Percentiles rank a stretch among this genome's conserved stretches.
These are phyloP conservation scores for Anolis carolinensis DNA, from an alignment of 2,113 vertebrate genomes.

Conservation along the genomic window DNA sequence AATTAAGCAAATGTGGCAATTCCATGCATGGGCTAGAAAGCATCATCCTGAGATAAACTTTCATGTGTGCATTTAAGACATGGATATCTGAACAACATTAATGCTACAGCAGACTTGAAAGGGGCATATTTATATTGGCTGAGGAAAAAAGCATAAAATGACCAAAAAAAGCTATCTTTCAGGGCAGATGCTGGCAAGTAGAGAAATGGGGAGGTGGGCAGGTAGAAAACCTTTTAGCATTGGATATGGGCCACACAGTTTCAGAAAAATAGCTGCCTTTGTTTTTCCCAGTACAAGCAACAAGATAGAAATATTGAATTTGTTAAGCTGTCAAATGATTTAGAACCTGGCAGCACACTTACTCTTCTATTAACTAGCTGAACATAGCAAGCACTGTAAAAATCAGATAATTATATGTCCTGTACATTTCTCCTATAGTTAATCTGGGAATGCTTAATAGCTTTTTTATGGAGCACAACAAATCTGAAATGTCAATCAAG, in stretches of 20 bases:
- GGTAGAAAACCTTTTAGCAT: conserved; percentile 6
- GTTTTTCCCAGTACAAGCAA: not conserved
- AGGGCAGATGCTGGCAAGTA: not conserved
- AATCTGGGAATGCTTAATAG: conserved; percentile 11
- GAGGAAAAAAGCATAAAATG: not conserved
- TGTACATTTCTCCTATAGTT: not conserved
- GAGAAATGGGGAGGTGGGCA: not conserved
- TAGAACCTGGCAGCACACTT: not conserved
- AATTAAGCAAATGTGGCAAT: too few species aligned
- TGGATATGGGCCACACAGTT: not conserved
- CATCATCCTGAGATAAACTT: not conserved
- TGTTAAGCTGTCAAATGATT: conserved; percentile 15
- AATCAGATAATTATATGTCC: conserved; percentile 11
- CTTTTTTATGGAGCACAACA: not conserved
- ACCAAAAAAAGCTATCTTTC: conserved; percentile 6
- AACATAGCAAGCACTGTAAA: not conserved
- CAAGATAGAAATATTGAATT: not conserved
- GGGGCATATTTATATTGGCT: not conserved
- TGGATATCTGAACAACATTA: not conserved
- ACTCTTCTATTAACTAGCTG: conserved; percentile 11
- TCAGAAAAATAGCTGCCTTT: not conserved
- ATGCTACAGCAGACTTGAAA: not conserved
- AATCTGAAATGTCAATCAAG: not conserved
- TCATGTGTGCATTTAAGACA: not conserved
- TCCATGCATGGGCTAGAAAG: not conserved